phyloP scores from a whole-genome alignment of 2,888 invertebrate species.

The Sarcophaga rosellei region DNA sequence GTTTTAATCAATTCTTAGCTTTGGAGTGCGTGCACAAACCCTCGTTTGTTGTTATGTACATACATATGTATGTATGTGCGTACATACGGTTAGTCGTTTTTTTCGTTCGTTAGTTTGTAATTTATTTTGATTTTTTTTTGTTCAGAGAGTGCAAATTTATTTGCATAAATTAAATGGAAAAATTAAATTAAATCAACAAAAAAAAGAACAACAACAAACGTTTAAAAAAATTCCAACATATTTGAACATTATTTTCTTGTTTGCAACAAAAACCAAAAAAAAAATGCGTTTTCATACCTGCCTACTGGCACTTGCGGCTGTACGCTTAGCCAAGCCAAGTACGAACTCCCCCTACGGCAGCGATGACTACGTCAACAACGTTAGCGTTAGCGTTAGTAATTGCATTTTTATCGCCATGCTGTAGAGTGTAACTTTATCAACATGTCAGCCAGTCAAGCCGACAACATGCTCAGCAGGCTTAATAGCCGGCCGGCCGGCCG shows the following conservation, averaged over 20 bases:
- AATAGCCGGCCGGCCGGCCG: constrained; percentile 39
- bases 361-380: background rate
- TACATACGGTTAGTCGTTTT: background rate
- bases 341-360: background rate
- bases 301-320: background rate
- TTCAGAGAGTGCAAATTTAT: constrained; percentile 78
- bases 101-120: constrained; percentile 6
- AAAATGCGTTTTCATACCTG: constrained; percentile 41
- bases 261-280: constrained; percentile 25
- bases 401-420: constrained; percentile 46
- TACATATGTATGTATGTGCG: no score
- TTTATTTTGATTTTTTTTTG: constrained; percentile 62
- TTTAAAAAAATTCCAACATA: constrained; percentile 2
- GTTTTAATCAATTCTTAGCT: constrained; percentile 21
- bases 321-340: background rate
- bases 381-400: constrained; percentile 20
- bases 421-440: constrained; percentile 54
- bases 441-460: constrained; percentile 22
- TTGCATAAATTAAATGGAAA: constrained; percentile 75
- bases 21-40: constrained; percentile 44
- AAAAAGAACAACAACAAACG: background rate
- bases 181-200: background rate
- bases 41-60: background rate
- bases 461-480: constrained; percentile 37
- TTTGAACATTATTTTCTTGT: constrained; percentile 4